A percentile compares a stretch with the other conserved stretches of the same genome.
These are phyloP conservation scores for Clanis bilineata DNA, from an alignment of 2,888 invertebrate species.

Conservation along the genomic window DNA sequence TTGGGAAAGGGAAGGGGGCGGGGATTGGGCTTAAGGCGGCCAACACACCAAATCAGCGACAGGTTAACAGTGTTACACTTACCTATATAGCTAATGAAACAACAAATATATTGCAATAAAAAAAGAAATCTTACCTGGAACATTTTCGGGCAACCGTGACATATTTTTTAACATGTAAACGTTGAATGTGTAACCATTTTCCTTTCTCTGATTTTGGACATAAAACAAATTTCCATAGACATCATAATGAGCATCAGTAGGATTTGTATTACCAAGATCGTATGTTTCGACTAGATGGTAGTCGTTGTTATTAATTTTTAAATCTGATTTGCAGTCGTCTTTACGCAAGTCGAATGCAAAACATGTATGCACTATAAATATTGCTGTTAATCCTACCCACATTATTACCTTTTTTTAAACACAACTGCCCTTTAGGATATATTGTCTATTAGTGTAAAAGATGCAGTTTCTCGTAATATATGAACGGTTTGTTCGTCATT, in stretches of 20 bases:
- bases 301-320: constrained; percentile 55
- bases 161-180: constrained; percentile 51
- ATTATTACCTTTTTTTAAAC: constrained; percentile 24
- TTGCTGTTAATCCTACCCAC: constrained; percentile 33
- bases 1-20: too few relatives aligned
- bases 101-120: background rate
- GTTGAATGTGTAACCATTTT: constrained; percentile 55
- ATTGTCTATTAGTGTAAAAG: background rate
- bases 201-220: constrained; percentile 50
- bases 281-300: constrained; percentile 53
- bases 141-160: constrained; percentile 41
- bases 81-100: background rate
- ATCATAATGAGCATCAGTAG: constrained; percentile 66
- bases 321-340: constrained; percentile 45
- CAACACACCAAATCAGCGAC: too few relatives aligned
- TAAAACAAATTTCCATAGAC: constrained; percentile 63
- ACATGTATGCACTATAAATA: constrained; percentile 35
- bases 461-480: background rate
- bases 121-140: constrained; percentile 49
- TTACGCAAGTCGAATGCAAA: constrained; percentile 58
- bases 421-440: background rate
- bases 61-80: too few relatives aligned
- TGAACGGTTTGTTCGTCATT: background rate
- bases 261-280: constrained; percentile 48
- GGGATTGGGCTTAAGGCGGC: too few relatives aligned